Evolutionary conservation across 1,140 invertebrate genomes (phyloP).

Genomic region (Orchestia grillus): DNA sequence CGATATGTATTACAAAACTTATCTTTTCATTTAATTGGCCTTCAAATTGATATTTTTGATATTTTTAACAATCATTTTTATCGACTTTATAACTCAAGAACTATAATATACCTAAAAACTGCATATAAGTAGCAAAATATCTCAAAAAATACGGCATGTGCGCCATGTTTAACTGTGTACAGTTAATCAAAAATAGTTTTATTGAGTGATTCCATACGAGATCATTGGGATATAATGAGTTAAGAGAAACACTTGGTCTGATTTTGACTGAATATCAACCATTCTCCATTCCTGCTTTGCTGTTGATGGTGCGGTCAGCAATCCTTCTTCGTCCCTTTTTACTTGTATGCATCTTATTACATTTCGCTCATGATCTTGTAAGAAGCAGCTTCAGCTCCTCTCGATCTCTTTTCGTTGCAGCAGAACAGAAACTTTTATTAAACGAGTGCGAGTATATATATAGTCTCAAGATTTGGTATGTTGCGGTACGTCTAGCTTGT

Average conservation of each 20-base stretch:
- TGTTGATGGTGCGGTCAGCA: background rate
- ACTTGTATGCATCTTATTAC: background rate
- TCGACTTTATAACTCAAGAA: too few species aligned
- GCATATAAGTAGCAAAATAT: too few species aligned
- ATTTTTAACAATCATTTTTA: too few species aligned
- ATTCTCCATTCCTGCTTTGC: background rate
- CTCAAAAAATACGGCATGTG: too few species aligned
- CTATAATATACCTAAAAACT: too few species aligned
- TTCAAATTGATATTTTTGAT: too few species aligned
- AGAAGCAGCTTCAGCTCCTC: background rate
- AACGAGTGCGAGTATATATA: background rate
- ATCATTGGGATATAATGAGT: too few species aligned
- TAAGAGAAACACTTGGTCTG: background rate
- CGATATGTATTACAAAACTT: too few species aligned
- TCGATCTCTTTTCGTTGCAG: background rate
- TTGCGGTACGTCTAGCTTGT: background rate
- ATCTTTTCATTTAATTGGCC: too few species aligned
- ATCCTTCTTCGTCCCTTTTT: background rate
- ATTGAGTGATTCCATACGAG: too few species aligned
- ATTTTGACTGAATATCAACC: background rate
- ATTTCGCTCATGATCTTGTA: background rate
- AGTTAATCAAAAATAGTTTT: too few species aligned
- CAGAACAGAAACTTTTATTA: background rate
- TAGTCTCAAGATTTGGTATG: background rate
- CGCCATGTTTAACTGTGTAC: too few species aligned